Evolutionary conservation across 2,797 vertebrate genomes (phyloP).

Genomic region (Diplodus sargus): DNA sequence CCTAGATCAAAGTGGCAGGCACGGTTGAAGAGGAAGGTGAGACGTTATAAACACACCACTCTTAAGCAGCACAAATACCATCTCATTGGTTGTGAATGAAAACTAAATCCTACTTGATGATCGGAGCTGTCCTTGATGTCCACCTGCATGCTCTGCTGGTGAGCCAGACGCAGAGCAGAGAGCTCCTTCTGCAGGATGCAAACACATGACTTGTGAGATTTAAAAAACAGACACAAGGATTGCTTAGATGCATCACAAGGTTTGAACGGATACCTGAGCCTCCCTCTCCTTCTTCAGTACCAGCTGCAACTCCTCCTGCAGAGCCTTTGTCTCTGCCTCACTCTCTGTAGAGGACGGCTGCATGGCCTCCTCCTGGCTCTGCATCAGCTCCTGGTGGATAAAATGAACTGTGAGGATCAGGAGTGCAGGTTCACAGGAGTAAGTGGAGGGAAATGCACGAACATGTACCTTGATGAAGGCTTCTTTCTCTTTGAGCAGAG

Average conservation of each 20-base stretch:
- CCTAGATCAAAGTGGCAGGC: constrained; percentile 60
- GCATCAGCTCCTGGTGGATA: constrained; percentile 74
- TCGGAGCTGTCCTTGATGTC: constrained; percentile 67
- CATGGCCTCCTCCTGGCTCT: constrained; percentile 70
- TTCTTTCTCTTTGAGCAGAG: constrained; percentile 86
- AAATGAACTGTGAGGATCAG: constrained; percentile 5
- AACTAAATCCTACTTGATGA: constrained; percentile 84
- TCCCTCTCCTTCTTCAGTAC: constrained; percentile 90
- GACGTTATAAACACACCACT: neutral
- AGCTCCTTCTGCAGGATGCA: constrained; percentile 86
- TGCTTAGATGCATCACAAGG: neutral
- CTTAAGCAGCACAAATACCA: neutral
- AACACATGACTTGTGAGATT: neutral
- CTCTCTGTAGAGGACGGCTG: constrained; percentile 70
- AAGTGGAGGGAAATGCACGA: neutral
- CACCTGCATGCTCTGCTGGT: constrained; percentile 39
- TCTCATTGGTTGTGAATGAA: neutral
- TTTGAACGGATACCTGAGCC: constrained; percentile 86
- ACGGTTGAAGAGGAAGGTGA: neutral
- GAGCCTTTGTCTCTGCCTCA: constrained; percentile 83
- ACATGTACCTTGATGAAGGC: constrained; percentile 79
- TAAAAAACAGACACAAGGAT: neutral
- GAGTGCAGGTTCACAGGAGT: neutral
- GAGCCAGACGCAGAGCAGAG: constrained; percentile 85
- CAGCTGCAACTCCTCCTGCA: constrained; percentile 92